Conservation (phyloP, 2,888 invertebrate species). For the Noctua janthe region DNA sequence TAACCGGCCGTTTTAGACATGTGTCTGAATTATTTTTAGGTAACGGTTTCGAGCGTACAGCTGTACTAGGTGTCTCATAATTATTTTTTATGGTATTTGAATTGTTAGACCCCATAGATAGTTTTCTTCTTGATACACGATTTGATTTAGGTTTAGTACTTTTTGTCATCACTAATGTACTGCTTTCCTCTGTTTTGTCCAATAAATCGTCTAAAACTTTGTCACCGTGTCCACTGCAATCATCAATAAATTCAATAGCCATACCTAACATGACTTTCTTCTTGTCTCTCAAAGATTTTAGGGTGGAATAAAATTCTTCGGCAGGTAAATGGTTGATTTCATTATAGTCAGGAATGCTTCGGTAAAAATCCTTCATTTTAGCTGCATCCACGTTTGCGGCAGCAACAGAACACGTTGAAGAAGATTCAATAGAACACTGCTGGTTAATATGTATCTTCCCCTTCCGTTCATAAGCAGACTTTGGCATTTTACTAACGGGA, state of each 20-base stretch:
- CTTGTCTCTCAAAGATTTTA: slow-evolving; percentile 92
- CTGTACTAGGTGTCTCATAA: slow-evolving; percentile 57
- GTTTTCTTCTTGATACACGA: slow-evolving; percentile 43
- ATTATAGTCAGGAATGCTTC: slow-evolving; percentile 95
- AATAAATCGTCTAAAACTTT: slow-evolving; percentile 66
- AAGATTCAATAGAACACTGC: slow-evolving; percentile 83
- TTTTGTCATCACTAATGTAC: slow-evolving; percentile 56
- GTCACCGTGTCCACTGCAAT: slow-evolving; percentile 71
- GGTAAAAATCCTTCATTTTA: slow-evolving; percentile 93
- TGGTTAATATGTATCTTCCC: slow-evolving; percentile 77
- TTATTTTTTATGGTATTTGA: slow-evolving; percentile 66
- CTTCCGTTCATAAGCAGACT: slow-evolving; percentile 92
- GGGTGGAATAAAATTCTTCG: slow-evolving; percentile 93
- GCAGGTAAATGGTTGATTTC: slow-evolving; percentile 94
- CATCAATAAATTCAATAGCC: slow-evolving; percentile 81
- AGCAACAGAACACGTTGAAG: slow-evolving; percentile 78
- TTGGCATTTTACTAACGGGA: slow-evolving; percentile 93
- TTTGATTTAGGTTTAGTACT: slow-evolving; percentile 57
- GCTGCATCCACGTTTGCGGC: slow-evolving; percentile 86
- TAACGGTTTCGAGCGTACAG: slow-evolving; percentile 52
- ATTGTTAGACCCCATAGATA: slow-evolving; percentile 60
- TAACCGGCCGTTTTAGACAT: slow-evolving; percentile 71
- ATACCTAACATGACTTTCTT: slow-evolving; percentile 89
- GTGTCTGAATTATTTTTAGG: slow-evolving; percentile 64
- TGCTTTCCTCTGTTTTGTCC: slow-evolving; percentile 63